phyloP scores from a whole-genome alignment of 2,113 vertebrate genomes.

The Himantopus leucocephalus region DNA sequence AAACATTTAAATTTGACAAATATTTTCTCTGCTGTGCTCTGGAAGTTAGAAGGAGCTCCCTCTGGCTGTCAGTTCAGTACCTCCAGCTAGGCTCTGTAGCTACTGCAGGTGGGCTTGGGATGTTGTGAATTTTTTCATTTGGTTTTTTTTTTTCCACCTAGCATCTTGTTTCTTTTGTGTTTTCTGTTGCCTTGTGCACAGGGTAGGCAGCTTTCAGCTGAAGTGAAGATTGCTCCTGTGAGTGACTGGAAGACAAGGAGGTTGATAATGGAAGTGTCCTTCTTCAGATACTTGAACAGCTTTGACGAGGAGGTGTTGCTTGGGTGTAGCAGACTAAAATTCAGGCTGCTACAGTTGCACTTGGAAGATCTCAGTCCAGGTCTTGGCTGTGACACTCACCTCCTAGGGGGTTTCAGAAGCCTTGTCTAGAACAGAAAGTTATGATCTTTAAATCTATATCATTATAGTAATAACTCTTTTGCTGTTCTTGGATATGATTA shows the following conservation, averaged over 20 bases:
- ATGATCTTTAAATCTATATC: background rate
- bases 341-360: accelerated
- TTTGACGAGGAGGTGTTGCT: background rate
- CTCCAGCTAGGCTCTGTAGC: background rate
- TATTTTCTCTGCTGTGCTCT: background rate
- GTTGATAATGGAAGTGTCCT: background rate
- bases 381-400: background rate
- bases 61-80: background rate
- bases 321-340: background rate
- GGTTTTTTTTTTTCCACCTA: background rate
- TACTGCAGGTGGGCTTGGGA: background rate
- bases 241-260: background rate
- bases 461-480: background rate
- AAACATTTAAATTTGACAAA: background rate
- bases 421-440: background rate
- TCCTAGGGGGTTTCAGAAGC: background rate
- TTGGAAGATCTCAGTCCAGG: background rate
- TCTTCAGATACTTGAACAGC: background rate
- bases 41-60: background rate
- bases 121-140: background rate
- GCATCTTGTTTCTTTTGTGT: background rate
- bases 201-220: background rate
- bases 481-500: background rate
- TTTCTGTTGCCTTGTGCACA: background rate
- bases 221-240: background rate